Base-by-base conservation (phyloP, 1,140 invertebrate species). In the Trachymyrmex cornetzi region DNA sequence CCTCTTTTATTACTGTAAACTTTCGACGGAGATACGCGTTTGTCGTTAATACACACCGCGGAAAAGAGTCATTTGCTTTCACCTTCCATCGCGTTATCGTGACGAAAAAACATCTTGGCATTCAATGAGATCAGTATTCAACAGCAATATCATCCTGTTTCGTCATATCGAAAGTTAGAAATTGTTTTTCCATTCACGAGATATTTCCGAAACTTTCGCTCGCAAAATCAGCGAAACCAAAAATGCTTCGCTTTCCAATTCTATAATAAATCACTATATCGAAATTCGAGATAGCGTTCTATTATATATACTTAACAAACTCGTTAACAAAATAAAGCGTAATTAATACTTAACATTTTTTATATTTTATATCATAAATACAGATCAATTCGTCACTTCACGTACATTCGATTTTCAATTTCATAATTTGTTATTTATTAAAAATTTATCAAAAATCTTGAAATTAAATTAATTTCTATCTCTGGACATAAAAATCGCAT, bases 101-200 rank as follows among this genome's bases (percentile, higher is more conserved):
- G 44, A 19, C n/a, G 77, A 7, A 53, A 69, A 81, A 81, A 30
- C 57, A 57, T 27, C 22, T 16, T 30, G 63, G 44, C 66, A 69
- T 50, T 67, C 48, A 64, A 7, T 34, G 64, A 3, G n/a, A 19
- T 7, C 63, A n/a, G 34, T 34, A 67, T 69, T 69, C 64, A 34
- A 14, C 16, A 22, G 48, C 50, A 44, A 38, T 44, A 71, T 81
- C 66, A 34, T 71, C 24, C 27, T 57, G 44, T n/a, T 48, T 71
- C 50, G 64, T 57, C 48, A 38, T 27, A 81, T 69, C 30, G 66
- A 81, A 71, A 81, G 64, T 71, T 81, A 81, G 79, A 71, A 71
- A 81, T 71, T 34, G 64, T 71, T 71, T 71, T 57, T 71, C 53
- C 64, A 71, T n/a, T 44, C 34, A 24, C 66, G 22, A 22, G 27